These are phyloP conservation scores for Hipparchia sbordonii DNA, from an alignment of 2,888 invertebrate species.

Conservation along the genomic window DNA sequence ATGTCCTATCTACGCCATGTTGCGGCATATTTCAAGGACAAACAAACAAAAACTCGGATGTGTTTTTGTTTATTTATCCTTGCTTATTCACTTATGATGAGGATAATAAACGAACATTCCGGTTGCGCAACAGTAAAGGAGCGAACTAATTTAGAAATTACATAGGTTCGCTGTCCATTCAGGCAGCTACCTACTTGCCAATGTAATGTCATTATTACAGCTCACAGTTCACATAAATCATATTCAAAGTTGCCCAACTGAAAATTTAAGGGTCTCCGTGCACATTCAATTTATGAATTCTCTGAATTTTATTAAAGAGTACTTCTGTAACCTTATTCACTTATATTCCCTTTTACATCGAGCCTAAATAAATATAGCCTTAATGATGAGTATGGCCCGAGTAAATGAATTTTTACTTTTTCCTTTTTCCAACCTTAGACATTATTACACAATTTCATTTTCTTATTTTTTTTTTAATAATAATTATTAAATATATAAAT, in stretches of 20 bases:
- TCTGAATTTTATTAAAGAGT: background rate
- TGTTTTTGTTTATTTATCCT: too few species aligned
- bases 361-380: slow-evolving; percentile 9
- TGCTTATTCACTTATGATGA: too few species aligned
- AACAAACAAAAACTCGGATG: too few species aligned
- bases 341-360: background rate
- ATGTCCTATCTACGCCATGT: too few species aligned
- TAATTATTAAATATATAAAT: too few species aligned
- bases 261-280: slow-evolving; percentile 5
- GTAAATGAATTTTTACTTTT: background rate
- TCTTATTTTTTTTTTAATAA: background rate
- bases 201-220: background rate
- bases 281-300: slow-evolving; percentile 8
- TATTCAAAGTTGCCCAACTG: slow-evolving; percentile 4
- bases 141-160: background rate
- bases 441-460: background rate
- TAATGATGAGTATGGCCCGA: background rate
- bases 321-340: slow-evolving; percentile 2
- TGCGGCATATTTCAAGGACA: too few species aligned
- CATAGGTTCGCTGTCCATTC: background rate
- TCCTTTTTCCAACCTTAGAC: background rate
- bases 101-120: too few species aligned
- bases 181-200: background rate
- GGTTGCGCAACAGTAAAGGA: too few species aligned
- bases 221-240: background rate